Percentiles rank a stretch among this genome's conserved stretches.
phyloP scores from a whole-genome alignment of 2,888 invertebrate species.

The Caenorhabditis angaria region DNA sequence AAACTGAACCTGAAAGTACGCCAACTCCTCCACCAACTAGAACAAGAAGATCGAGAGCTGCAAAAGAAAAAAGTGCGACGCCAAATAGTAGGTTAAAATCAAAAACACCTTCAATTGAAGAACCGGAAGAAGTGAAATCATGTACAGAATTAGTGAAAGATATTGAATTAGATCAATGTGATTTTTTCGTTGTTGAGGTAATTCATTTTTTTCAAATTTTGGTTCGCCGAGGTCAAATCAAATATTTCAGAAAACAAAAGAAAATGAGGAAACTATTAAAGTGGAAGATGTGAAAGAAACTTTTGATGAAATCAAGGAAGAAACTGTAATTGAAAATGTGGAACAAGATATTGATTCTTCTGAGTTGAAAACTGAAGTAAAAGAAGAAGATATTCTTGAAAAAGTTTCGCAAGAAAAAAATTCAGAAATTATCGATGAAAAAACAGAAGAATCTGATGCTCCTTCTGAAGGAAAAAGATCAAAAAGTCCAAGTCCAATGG shows the following conservation, averaged over 20 bases:
- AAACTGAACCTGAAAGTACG: slow-evolving; percentile 22
- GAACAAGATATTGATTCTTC: neutral
- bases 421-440: neutral
- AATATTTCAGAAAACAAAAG: neutral
- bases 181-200: neutral
- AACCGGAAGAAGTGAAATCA: slow-evolving; percentile 5
- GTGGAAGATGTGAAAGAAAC: neutral
- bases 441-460: neutral
- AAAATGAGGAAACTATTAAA: neutral
- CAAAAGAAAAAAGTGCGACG: neutral
- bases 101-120: slow-evolving; percentile 10
- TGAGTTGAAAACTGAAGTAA: neutral
- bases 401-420: neutral
- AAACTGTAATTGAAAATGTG: neutral
- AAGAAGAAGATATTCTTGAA: neutral
- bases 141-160: neutral
- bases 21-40: slow-evolving; percentile 4
- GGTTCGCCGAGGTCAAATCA: too few relatives aligned
- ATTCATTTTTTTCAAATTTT: too few relatives aligned
- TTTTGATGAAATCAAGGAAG: neutral
- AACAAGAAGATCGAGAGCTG: neutral
- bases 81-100: slow-evolving; percentile 8
- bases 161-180: neutral
- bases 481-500: neutral
- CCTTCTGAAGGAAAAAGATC: neutral